Evolutionary conservation across 1,140 invertebrate species (phyloP).

Genomic region (Drosophila eugracilis): DNA sequence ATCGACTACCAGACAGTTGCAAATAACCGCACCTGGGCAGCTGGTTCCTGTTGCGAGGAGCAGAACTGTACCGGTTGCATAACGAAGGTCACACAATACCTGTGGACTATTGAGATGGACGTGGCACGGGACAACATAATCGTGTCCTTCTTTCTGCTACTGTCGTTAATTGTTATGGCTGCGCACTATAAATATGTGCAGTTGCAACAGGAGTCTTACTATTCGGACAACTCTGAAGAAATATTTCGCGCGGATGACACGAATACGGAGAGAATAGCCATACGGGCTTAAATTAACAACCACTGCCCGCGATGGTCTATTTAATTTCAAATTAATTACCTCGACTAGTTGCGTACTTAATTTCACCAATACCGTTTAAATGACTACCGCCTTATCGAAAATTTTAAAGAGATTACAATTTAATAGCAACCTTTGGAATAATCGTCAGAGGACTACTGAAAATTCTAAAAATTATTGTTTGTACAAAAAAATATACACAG

Average conservation of each 20-base stretch:
- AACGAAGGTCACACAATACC: conserved; percentile 1
- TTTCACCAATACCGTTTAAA: too few species aligned
- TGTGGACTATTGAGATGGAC: conserved; percentile 47
- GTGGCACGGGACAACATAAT: conserved; percentile 61
- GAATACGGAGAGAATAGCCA: background rate
- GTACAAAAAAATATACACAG: too few species aligned
- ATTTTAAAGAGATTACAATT: too few species aligned
- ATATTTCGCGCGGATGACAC: background rate
- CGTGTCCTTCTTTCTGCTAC: conserved; percentile 15
- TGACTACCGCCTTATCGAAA: too few species aligned
- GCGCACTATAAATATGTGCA: background rate
- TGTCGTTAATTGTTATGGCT: conserved; percentile 30
- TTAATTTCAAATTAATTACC: conserved; percentile 78
- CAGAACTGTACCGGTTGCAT: conserved; percentile 41
- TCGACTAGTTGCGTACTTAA: too few species aligned
- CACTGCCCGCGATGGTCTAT: conserved; percentile 56
- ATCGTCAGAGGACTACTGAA: too few species aligned
- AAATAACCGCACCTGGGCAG: conserved; percentile 43
- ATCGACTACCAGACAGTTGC: conserved; percentile 37
- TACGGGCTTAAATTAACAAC: conserved; percentile 55
- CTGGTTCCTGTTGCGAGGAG: conserved; percentile 40
- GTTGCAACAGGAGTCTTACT: conserved; percentile 27
- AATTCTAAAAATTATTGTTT: too few species aligned
- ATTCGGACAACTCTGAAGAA: conserved; percentile 12
- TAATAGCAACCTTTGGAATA: too few species aligned